Evolutionary conservation across 1,140 invertebrate species (phyloP), one percentile per base, ranked within the genome.

Genomic region (Drosophila insularis): DNA sequence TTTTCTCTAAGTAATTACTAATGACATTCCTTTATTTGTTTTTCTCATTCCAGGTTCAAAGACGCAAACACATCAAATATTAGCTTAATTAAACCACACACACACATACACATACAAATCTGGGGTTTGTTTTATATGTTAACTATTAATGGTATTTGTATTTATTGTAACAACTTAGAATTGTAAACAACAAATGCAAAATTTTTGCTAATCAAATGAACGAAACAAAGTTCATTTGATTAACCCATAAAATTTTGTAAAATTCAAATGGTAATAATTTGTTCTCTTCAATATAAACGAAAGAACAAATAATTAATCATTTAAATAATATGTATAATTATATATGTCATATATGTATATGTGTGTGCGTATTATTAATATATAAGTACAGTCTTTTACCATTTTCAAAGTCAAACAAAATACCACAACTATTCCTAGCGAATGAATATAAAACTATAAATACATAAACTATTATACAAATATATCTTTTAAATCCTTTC

Each of bases 21-120:
- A 53, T 74, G 37, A 80, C 2, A 50, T 50, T 17, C 14, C 0
- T 7, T 7, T 35, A 56, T n/a, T 59, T 50, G 55, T 63, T 65
- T 31, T 14, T 70, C n/a, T 62, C 39, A 10, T 87, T 89, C 17
- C 79, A 89, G 84, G 80, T 89, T 87, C 80, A 89, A 89, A 89
- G 73, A 78, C 80, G 74, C 77, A 89, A 89, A 89, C 84, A 89
- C 84, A 89, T 89, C 85, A 89, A 89, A 89, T 84, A 89, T 63
- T 89, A 89, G 84, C 74, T 66, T 84, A 89, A 89, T 89, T 84
- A 27, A 27, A n/a, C n/a, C 62, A 60, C 11, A 37, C 32, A 32
- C 31, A 32, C 39, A 53, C 21, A 62, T 50, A 65, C 64, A 77
- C 68, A 37, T 61, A 67, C 23, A 59, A 50, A 11, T 50, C 14